Evolutionary conservation across 2,888 invertebrate genomes (phyloP).

Genomic region (Drosophila colorata): DNA sequence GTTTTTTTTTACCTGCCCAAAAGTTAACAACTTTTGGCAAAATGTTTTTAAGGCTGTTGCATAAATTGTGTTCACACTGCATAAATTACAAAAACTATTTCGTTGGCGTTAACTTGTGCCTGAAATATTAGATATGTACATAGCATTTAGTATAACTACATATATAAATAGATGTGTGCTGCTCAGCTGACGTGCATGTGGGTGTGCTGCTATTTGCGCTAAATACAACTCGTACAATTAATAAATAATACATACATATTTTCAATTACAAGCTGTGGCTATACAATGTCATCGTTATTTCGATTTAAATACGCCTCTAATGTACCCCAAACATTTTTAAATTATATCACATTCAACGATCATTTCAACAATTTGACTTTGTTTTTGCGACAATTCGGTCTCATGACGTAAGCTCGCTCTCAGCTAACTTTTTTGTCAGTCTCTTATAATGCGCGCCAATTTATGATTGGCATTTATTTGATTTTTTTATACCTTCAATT

Average conservation of each 20-base stretch:
- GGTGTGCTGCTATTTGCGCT: slow-evolving; percentile 37
- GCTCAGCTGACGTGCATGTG: slow-evolving; percentile 25
- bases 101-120: slow-evolving; percentile 3
- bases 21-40: slow-evolving; percentile 32
- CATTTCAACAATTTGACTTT: slow-evolving; percentile 23
- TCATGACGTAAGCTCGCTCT: slow-evolving; percentile 63
- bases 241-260: not conserved
- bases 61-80: slow-evolving; percentile 44
- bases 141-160: not conserved
- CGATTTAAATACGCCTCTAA: not conserved
- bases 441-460: slow-evolving; percentile 27
- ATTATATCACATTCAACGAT: slow-evolving; percentile 11
- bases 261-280: not conserved
- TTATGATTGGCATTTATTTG: slow-evolving; percentile 24
- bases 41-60: slow-evolving; percentile 31
- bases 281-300: not conserved
- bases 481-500: slow-evolving; percentile 24
- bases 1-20: slow-evolving; percentile 9
- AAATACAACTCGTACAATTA: not conserved
- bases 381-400: slow-evolving; percentile 37
- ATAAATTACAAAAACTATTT: slow-evolving; percentile 21
- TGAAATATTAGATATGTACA: slow-evolving; percentile 3
- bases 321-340: slow-evolving; percentile 4
- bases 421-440: slow-evolving; percentile 17
- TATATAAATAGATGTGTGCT: slow-evolving; percentile 17